Percentiles rank a stretch among this genome's conserved stretches.
These are phyloP conservation scores for Cyrtorhinus lividipennis DNA, from an alignment of 1,140 invertebrate species.

Conservation along the genomic window DNA sequence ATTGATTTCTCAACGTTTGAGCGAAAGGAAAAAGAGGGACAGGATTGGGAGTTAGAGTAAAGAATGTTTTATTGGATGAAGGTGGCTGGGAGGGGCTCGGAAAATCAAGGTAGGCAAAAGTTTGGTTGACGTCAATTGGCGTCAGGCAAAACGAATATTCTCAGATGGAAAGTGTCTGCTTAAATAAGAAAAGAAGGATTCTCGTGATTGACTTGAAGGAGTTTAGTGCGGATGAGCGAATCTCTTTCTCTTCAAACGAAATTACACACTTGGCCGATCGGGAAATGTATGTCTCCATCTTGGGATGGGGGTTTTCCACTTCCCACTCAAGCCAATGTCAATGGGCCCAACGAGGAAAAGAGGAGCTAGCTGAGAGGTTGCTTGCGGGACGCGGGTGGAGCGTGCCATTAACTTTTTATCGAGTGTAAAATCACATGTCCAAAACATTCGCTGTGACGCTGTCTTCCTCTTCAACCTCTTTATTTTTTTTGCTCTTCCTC, in stretches of 20 bases:
- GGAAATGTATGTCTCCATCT: slow-evolving; percentile 12
- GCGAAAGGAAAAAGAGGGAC: neutral
- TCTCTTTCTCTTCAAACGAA: neutral
- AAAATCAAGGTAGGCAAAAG: neutral
- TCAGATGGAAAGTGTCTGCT: neutral
- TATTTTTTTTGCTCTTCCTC: no score
- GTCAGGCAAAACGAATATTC: neutral
- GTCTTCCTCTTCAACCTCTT: neutral
- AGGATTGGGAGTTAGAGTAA: neutral
- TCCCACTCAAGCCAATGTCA: neutral
- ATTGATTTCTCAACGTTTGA: neutral
- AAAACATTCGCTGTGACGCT: slow-evolving; percentile 25
- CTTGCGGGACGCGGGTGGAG: slow-evolving; percentile 8
- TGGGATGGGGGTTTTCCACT: slow-evolving; percentile 13
- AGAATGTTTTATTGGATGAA: slow-evolving; percentile 1
- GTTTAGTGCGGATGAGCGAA: neutral
- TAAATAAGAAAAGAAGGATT: slow-evolving; percentile 1
- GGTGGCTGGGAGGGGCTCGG: neutral
- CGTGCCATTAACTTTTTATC: slow-evolving; percentile 31
- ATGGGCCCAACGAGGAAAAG: slow-evolving; percentile 1
- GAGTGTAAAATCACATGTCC: slow-evolving; percentile 30
- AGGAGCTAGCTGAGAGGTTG: neutral
- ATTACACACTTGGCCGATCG: slow-evolving; percentile 13
- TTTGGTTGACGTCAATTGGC: slow-evolving; percentile 2
- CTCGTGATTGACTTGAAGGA: slow-evolving; percentile 1